Base-by-base conservation (phyloP, 2,797 vertebrate genomes). In the Phaenicophaeus curvirostris region DNA sequence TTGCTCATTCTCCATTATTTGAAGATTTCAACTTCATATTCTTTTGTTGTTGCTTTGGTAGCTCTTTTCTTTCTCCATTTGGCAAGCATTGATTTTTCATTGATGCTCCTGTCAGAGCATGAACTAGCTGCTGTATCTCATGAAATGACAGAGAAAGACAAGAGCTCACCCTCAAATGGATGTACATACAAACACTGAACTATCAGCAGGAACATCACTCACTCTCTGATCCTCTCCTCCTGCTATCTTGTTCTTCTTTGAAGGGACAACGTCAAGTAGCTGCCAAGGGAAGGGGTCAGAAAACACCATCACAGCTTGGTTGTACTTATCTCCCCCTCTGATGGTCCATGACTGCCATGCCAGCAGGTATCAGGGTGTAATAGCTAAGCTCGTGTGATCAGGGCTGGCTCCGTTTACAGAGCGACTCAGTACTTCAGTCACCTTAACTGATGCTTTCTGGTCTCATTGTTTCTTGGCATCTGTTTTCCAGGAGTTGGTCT, bases 51-150 rank as follows among this genome's bases (percentile, higher is more conserved):
- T 88, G 41, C 48, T 71, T 83, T 71, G 41, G 68, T 79, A 27
- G 21, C 23, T 87, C 82, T 89, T 44, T 42, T 65, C 72, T 48
- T 80, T 72, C 66, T 90, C 54, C 30, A 51, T 80, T 85, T 85
- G 78, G 54, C 39, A 94, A 92, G 35, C 46, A 90, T 31, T 83
- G 94, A 69, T 90, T 93, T 96, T 86, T 85, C 65, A 46, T 90
- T 87, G 92, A 33, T 63, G 73, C 14, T 95, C 27, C 65, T 93
- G 35, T 69, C 73, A 87, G 39, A 84, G 53, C 63, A 35, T 7
- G 35, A 94, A 68, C 27, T 31, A 69, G 73, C 75, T 77, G 81
- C 78, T 92, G 39, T 19, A 44, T 54, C 42, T 57, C 35, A 50
- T 31, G 37, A 85, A 93, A 28, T 11, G 48, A 57, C 48, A 80